These are phyloP conservation scores for Brotula barbata DNA, from an alignment of 2,797 vertebrate genomes.

Conservation along the genomic window DNA sequence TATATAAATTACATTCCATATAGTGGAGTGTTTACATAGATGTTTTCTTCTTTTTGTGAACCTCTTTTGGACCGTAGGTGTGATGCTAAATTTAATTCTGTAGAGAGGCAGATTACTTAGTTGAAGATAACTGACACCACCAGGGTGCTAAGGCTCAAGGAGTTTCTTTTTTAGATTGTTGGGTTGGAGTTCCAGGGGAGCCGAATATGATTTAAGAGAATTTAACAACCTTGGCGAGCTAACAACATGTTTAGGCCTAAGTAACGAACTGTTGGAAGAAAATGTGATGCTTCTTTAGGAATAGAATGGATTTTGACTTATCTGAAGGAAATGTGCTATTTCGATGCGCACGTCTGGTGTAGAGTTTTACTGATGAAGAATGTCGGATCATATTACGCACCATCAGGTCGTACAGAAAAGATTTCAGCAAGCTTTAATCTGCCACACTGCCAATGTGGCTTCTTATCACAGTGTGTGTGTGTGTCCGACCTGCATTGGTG, in stretches of 20 bases:
- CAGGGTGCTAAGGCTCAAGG: constrained; percentile 33
- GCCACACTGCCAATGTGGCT: constrained; percentile 34
- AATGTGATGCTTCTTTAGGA: not conserved
- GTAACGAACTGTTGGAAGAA: not conserved
- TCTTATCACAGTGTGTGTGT: constrained; percentile 15
- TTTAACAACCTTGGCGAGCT: not conserved
- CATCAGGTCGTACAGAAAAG: constrained; percentile 23
- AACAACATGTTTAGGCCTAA: not conserved
- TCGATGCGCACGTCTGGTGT: not conserved
- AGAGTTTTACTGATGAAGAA: constrained; percentile 18
- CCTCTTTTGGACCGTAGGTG: constrained; percentile 3
- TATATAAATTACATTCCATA: not conserved
- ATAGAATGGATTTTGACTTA: not conserved
- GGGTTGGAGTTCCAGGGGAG: constrained; percentile 2
- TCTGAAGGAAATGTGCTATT: not conserved
- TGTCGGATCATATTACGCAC: constrained; percentile 46
- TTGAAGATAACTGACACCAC: constrained; percentile 67
- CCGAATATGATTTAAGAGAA: constrained; percentile 4
- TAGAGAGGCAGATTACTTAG: constrained; percentile 55
- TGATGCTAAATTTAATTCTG: constrained; percentile 71
- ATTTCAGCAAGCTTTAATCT: constrained; percentile 27
- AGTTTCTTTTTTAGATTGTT: constrained; percentile 55
- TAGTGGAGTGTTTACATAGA: not conserved
- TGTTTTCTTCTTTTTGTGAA: constrained; percentile 16
- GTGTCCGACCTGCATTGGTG: not conserved